Evolutionary conservation across 2,888 invertebrate species (phyloP), one percentile per base, ranked within the genome.

Genomic region (Dioctria rufipes): DNA sequence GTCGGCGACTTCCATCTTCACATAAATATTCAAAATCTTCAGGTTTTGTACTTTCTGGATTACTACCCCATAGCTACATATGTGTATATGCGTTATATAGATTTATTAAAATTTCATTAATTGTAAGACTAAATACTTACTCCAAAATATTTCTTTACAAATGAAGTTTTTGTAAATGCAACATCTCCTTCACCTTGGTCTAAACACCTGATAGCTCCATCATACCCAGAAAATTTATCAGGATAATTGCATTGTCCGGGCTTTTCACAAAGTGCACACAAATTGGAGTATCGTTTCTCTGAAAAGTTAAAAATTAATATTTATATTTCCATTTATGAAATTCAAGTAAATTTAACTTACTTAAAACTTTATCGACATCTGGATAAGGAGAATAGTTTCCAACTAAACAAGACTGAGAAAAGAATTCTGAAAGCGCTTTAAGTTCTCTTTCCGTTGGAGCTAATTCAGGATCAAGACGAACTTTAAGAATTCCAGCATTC

Each of bases 131-230:
- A 13, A 49, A 2, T 25, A 85, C 86, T 84, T 89, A 94, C 93
- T 80, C 94, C 95, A 86, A 95, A 95, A 91, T 94, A 95, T 87
- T 94, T 93, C 85, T 93, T 91, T 58, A 95, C 94, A 85, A 91
- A 95, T 85, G 94, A 94, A 82, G 95, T 93, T 88, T 95, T 96
- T 11, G 95, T 95, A 90, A 95, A 96, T 11, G 96, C 97, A 3
- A 97, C 93, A 85, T 97, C 93, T 0, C 96, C 97, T 3, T 93
- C 93, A 83, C 95, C 94, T 84, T 94, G 93, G 2, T 94, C 93
- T 81, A 97, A 89, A 87, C 97, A 97, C 42, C 93, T 90, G 66
- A 97, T 90, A 0, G 96, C 95, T 0, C 97, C 97, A 83, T 95
- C 94, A 87, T 96, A 96, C 2, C 97, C 96, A 25, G 96, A 95